A percentile compares a stretch with the other conserved stretches of the same genome.
phyloP scores from a whole-genome alignment of 1,140 invertebrate species.

The Sitophilus oryzae region DNA sequence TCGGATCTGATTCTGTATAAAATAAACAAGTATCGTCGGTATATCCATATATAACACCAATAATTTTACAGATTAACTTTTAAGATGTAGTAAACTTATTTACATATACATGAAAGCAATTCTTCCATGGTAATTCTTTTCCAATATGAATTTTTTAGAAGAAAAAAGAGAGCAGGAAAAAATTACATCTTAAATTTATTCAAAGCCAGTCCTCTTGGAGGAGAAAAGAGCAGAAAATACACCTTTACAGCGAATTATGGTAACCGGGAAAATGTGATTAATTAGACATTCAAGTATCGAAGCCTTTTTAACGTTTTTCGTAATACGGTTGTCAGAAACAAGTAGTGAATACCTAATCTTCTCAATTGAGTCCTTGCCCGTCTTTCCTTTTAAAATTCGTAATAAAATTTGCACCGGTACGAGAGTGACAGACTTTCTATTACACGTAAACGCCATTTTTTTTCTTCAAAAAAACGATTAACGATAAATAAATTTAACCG shows the following conservation, averaged over 20 bases:
- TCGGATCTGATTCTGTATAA: too few relatives aligned
- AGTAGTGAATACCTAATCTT: slow-evolving; percentile 40
- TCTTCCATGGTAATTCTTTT: too few relatives aligned
- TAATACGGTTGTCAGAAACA: slow-evolving; percentile 35
- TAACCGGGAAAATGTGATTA: slow-evolving; percentile 38
- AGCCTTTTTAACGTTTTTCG: slow-evolving; percentile 41
- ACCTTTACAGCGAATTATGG: slow-evolving; percentile 29
- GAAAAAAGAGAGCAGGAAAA: not conserved
- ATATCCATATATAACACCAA: too few relatives aligned
- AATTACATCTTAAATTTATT: not conserved
- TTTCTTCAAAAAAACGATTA: not conserved
- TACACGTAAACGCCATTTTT: slow-evolving; percentile 20
- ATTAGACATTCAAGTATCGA: slow-evolving; percentile 41
- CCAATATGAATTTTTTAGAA: too few relatives aligned
- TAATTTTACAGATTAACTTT: too few relatives aligned
- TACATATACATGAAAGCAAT: too few relatives aligned
- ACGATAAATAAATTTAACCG: not conserved
- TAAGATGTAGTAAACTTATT: too few relatives aligned
- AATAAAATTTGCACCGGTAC: slow-evolving; percentile 32
- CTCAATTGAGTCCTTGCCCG: slow-evolving; percentile 19
- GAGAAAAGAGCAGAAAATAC: slow-evolving; percentile 18
- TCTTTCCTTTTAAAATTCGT: slow-evolving; percentile 25
- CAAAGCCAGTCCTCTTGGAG: not conserved
- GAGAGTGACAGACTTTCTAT: slow-evolving; percentile 15
- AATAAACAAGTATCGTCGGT: too few relatives aligned